These are phyloP conservation scores for Psilopogon haemacephalus DNA, from an alignment of 2,113 vertebrate genomes.

Conservation along the genomic window DNA sequence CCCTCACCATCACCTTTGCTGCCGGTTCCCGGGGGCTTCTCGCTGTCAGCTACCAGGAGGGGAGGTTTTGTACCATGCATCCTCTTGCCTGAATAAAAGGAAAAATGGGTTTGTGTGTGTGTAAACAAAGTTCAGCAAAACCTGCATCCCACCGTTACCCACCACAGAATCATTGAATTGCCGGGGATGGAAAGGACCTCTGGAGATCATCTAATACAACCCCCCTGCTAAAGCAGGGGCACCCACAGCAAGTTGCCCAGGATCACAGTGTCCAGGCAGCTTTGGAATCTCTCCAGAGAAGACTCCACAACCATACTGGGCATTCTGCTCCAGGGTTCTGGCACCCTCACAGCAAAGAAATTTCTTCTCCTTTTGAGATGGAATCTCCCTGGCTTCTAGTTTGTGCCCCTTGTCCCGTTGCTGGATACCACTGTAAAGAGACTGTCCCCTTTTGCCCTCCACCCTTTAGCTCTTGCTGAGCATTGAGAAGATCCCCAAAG, in stretches of 20 bases:
- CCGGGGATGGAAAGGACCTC: background rate
- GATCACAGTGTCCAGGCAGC: background rate
- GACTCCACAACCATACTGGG: background rate
- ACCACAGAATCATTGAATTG: background rate
- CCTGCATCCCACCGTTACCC: accelerated
- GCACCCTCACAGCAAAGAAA: background rate
- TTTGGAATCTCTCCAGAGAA: too few relatives aligned
- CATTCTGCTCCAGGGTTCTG: background rate
- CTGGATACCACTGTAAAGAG: background rate
- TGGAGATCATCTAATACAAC: background rate
- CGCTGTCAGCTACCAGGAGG: accelerated
- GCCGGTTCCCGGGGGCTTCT: background rate
- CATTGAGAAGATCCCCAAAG: background rate
- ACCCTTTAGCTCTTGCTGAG: background rate
- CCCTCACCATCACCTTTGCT: too few relatives aligned
- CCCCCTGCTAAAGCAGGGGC: background rate
- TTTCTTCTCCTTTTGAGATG: background rate
- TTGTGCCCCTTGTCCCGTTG: background rate
- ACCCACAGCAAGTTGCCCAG: background rate
- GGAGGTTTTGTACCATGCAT: accelerated
- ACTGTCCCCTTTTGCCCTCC: background rate
- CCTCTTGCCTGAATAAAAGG: accelerated
- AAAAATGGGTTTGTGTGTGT: accelerated
- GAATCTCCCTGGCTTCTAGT: background rate
- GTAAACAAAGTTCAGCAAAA: too few relatives aligned